Base-by-base conservation (phyloP, 2,113 vertebrate genomes). In the Philantomba maxwellii region DNA sequence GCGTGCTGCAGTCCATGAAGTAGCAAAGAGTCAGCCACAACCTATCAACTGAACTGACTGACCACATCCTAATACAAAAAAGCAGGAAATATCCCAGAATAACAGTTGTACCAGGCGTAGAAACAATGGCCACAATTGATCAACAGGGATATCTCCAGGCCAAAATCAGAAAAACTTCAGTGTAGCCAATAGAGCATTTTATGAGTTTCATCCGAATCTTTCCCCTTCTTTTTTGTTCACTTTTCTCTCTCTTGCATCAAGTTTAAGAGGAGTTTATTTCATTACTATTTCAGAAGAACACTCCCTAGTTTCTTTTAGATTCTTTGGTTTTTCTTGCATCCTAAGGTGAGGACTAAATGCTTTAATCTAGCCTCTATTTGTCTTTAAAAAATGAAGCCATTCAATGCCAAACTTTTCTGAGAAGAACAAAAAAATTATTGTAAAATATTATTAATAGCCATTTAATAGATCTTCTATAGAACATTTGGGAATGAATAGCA, bases 381-480 rank as follows among this genome's bases (percentile, higher is more conserved):
- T 47, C 62, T 73, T 53, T 49, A 84, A 45, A 49, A n/a, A 84
- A 62, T n/a, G 16, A 90, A 80, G 64, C 23, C 39, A 78, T 36
- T 47, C 60, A 45, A 64, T 8, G 45, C 12, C 49, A 55, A 4
- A 15, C 11, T 77, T 51, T 30, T 75, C 47, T 49, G 30, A 86
- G 30, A 81, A 91, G 17, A 81, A 94, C 5, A 81, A 60, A 80
- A 78, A 94, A 47, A 66, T 33, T 15, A 88, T 55, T 92, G 78
- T 1, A 78, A 66, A 92, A 47, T 66, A 3, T 26, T 53, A 84
- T n/a, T 11, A 5, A 70, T 49, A 78, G 36, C 6, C n/a, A 60
- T 55, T 97, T 73, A 62, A 17, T 23, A 70, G 21, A 78, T 47
- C 13, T 75, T 13, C 81, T 57, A 62, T 39, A 66, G 15, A 82